Evolutionary conservation across 1,140 invertebrate species (phyloP), one percentile per base, ranked within the genome.

Genomic region (Triops cancriformis): DNA sequence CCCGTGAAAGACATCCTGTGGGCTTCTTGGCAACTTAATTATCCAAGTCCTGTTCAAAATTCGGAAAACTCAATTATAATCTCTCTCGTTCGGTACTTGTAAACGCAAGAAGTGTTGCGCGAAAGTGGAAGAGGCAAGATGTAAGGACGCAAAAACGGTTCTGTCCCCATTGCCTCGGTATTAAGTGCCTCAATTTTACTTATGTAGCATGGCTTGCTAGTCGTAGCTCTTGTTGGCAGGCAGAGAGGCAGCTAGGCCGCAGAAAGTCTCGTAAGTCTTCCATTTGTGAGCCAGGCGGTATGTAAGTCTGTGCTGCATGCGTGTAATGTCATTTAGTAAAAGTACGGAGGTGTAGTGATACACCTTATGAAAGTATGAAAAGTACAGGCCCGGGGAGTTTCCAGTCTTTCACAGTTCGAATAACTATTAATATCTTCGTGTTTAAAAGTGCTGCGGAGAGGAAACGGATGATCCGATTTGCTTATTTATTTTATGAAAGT

Each of bases 391-490:
- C 51, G 3, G 6, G 18, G 51, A 64, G 51, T 64, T 1, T 18
- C 51, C 51, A 64, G 51, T 64, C 51, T 64, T 64, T 64, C 51
- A 64, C 9, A 64, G n/a, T 64, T 64, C 51, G n/a, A n/a, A 14
- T 64, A 18, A 64, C 14, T 10, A 9, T 64, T 64, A 23, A 10
- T 64, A n/a, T 64, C 51, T 64, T 37, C 31, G 31, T 37, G 31
- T 37, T 37, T 37, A 37, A 37, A 37, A 37, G 31, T 37, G 31
- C 31, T 37, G 31, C 7, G 31, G 31, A 37, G 31, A 37, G 31
- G 31, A 37, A 4, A 37, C 31, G 31, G 31, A 37, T 37, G 31
- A 37, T 37, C 31, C 31, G 31, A 37, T 37, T 37, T 37, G 31
- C 31, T 37, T 37, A 37, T 37, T 37, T 37, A 37, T 37, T 37